Conservation (phyloP, 2,888 invertebrate genomes). For the Holacanthella duospinosa region DNA sequence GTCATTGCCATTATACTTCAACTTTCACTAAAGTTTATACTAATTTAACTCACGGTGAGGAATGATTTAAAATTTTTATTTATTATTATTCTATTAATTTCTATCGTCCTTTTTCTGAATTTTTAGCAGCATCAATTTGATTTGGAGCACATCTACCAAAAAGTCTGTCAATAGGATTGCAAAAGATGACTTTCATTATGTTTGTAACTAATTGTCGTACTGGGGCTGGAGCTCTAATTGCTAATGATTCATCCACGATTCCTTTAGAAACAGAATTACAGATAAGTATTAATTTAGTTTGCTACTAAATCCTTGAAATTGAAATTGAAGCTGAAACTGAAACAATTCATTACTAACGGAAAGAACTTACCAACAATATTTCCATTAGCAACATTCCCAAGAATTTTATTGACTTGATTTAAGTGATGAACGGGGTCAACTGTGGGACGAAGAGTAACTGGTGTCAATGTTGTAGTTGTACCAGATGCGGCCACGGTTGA, state of each 20-base stretch:
- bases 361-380: conserved; percentile 17
- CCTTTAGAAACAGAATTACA: background rate
- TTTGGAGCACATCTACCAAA: conserved; percentile 17
- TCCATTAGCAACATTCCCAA: conserved; percentile 20
- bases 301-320: too few relatives aligned
- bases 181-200: conserved; percentile 23
- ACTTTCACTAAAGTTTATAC: too few relatives aligned
- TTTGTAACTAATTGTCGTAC: conserved; percentile 23
- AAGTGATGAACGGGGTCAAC: conserved; percentile 20
- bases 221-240: conserved; percentile 21
- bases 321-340: too few relatives aligned
- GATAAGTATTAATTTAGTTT: background rate
- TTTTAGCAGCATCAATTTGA: conserved; percentile 6
- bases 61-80: background rate
- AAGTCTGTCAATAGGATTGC: conserved; percentile 23
- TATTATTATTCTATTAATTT: background rate
- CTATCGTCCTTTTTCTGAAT: background rate
- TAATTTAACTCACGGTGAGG: too few relatives aligned
- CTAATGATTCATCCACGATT: conserved; percentile 24
- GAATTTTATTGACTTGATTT: conserved; percentile 26
- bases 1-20: too few relatives aligned
- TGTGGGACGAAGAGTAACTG: conserved; percentile 10
- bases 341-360: background rate
- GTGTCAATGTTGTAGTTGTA: background rate
- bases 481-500: background rate